Percentiles rank a stretch among this genome's conserved stretches.
Evolutionary conservation across 2,113 vertebrate genomes (phyloP).

Genomic region (Siniperca knerii): DNA sequence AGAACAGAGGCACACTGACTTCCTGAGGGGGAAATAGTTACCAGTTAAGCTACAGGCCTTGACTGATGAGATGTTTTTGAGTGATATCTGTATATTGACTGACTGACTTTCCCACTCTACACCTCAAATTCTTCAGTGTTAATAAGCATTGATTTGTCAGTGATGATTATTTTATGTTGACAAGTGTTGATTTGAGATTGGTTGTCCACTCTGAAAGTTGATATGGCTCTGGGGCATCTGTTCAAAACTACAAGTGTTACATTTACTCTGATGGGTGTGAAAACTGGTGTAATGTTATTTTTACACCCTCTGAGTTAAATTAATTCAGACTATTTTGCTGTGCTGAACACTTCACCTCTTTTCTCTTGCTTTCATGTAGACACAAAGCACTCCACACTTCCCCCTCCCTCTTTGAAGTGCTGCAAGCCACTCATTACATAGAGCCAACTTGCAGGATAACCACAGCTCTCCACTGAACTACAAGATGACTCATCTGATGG

Average conservation of each 20-base stretch:
- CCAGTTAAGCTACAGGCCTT: too few relatives aligned
- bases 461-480: not conserved
- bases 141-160: not conserved
- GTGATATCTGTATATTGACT: not conserved
- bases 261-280: slow-evolving; percentile 29
- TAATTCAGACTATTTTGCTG: slow-evolving; percentile 9
- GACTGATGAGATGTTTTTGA: not conserved
- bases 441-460: slow-evolving; percentile 1
- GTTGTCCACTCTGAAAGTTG: slow-evolving; percentile 10
- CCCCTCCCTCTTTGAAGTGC: not conserved
- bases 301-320: slow-evolving; percentile 14
- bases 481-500: slow-evolving; percentile 21
- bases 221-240: not conserved
- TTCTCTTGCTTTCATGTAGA: slow-evolving; percentile 9
- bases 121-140: not conserved
- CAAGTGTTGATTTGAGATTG: slow-evolving; percentile 9
- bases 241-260: slow-evolving; percentile 14
- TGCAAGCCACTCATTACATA: slow-evolving; percentile 36
- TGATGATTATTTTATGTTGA: slow-evolving; percentile 15
- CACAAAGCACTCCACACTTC: not conserved
- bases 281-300: slow-evolving; percentile 10
- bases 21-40: too few relatives aligned
- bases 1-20: too few relatives aligned
- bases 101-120: not conserved
- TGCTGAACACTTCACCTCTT: slow-evolving; percentile 3